Conservation (phyloP, 2,888 invertebrate species). For the Melinaea marsaeus region DNA sequence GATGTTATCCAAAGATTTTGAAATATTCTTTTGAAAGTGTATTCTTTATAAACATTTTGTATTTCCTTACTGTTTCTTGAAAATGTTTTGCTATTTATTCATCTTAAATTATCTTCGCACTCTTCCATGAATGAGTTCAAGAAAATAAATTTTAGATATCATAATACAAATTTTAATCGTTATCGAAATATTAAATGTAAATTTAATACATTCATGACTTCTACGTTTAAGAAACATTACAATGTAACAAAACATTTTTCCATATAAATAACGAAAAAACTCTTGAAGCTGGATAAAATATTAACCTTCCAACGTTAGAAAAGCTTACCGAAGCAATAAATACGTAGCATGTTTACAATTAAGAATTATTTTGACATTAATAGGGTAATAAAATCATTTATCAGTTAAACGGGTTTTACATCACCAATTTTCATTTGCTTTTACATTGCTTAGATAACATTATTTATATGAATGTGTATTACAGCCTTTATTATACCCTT, state of each 20-base stretch:
- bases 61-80: conserved; percentile 32
- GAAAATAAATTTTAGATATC: neutral
- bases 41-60: conserved; percentile 34
- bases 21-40: conserved; percentile 39
- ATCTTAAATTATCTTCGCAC: conserved; percentile 15
- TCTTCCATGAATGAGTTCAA: conserved; percentile 10
- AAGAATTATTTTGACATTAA: conserved; percentile 61
- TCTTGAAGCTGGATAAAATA: conserved; percentile 34
- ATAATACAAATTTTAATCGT: too few relatives aligned
- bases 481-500: neutral
- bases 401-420: conserved; percentile 52
- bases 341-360: conserved; percentile 61
- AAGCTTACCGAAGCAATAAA: conserved; percentile 51
- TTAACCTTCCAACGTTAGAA: conserved; percentile 27
- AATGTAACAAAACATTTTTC: too few relatives aligned
- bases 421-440: conserved; percentile 27
- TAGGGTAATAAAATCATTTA: conserved; percentile 57
- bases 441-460: conserved; percentile 12
- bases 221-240: too few relatives aligned
- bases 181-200: too few relatives aligned
- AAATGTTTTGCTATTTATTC: conserved; percentile 18
- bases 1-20: conserved; percentile 35
- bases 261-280: conserved; percentile 25
- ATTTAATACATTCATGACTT: too few relatives aligned
- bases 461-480: neutral